These are phyloP conservation scores for Tricholauxania praeusta DNA, from an alignment of 2,888 invertebrate species.

Conservation along the genomic window DNA sequence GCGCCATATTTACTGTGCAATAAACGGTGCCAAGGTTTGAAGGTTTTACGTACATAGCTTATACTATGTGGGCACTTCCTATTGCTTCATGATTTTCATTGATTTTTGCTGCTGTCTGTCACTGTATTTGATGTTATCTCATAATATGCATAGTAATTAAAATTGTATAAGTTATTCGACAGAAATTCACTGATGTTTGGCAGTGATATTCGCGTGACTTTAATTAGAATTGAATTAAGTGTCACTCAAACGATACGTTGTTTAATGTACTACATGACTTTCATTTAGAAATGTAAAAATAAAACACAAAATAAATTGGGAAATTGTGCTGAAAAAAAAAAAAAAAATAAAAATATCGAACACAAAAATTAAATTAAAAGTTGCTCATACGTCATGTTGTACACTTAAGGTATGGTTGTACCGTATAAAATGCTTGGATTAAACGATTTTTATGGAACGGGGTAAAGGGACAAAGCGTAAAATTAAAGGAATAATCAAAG, in stretches of 20 bases:
- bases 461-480: too few relatives aligned
- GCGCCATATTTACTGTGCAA: neutral
- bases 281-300: too few relatives aligned
- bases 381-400: constrained; percentile 28
- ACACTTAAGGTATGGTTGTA: neutral
- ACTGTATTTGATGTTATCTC: too few relatives aligned
- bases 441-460: too few relatives aligned
- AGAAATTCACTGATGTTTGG: neutral
- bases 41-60: neutral
- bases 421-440: too few relatives aligned
- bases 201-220: constrained; percentile 6
- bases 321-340: too few relatives aligned
- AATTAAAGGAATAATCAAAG: too few relatives aligned
- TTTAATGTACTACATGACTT: too few relatives aligned
- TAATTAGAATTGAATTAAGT: constrained; percentile 25
- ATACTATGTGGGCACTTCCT: neutral
- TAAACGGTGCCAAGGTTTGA: neutral
- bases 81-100: neutral
- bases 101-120: too few relatives aligned
- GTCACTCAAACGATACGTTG: constrained; percentile 29
- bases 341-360: too few relatives aligned
- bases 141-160: constrained; percentile 33
- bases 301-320: too few relatives aligned
- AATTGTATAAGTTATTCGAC: constrained; percentile 17
- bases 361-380: neutral